phyloP scores from a whole-genome alignment of 2,113 vertebrate genomes.

The Myxocyprinus asiaticus region DNA sequence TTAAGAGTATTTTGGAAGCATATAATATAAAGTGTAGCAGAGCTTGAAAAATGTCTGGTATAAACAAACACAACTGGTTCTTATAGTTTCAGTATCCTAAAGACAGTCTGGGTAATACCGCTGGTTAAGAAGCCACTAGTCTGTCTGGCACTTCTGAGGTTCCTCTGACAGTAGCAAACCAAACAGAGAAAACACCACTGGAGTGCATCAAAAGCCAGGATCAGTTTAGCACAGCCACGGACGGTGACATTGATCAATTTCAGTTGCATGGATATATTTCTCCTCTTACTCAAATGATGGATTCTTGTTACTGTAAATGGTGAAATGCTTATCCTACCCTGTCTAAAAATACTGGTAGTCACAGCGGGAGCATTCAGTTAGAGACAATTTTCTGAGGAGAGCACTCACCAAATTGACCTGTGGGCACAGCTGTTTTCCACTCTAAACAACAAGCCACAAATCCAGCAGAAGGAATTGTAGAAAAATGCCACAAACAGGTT shows the following conservation, averaged over 20 bases:
- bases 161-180: conserved; percentile 23
- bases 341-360: conserved; percentile 26
- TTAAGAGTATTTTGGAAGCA: neutral
- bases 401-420: conserved; percentile 41
- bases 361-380: conserved; percentile 19
- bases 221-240: conserved; percentile 17
- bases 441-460: conserved; percentile 49
- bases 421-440: conserved; percentile 48
- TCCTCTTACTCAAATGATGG: neutral
- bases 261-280: neutral
- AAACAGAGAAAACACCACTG: conserved; percentile 27
- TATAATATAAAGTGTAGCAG: conserved; percentile 13
- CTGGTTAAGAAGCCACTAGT: conserved; percentile 25
- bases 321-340: neutral
- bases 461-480: conserved; percentile 32
- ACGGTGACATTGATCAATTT: conserved; percentile 27
- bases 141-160: conserved; percentile 17
- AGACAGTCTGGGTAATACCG: neutral
- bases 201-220: conserved; percentile 1
- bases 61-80: conserved; percentile 34
- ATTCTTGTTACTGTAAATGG: conserved; percentile 26
- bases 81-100: conserved; percentile 10
- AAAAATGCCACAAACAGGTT: conserved; percentile 42
- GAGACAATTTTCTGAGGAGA: conserved; percentile 35
- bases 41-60: conserved; percentile 14